These are phyloP conservation scores for Silurus aristotelis DNA, from an alignment of 2,797 vertebrate genomes.

Conservation along the genomic window DNA sequence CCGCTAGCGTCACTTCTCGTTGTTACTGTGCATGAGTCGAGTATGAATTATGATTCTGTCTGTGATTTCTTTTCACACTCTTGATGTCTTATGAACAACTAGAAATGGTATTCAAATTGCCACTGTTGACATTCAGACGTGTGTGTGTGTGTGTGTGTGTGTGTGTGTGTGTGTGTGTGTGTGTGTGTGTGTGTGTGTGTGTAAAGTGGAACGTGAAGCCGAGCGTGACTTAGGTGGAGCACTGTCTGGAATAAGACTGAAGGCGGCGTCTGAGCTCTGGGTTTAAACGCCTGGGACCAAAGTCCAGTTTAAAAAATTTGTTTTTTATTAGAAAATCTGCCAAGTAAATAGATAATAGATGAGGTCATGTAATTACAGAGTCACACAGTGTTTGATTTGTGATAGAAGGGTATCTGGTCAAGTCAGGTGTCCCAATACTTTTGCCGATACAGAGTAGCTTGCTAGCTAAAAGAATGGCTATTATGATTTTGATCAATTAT, in stretches of 20 bases:
- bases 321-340: too few species aligned
- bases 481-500: too few species aligned
- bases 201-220: not conserved
- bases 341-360: too few species aligned
- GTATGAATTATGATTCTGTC: not conserved
- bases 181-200: too few species aligned
- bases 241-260: not conserved
- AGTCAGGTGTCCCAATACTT: too few species aligned
- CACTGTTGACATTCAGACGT: not conserved
- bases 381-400: too few species aligned
- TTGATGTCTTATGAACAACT: not conserved
- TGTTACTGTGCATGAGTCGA: not conserved
- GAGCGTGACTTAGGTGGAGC: not conserved
- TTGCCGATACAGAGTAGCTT: too few species aligned
- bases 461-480: too few species aligned
- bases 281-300: not conserved
- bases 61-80: not conserved
- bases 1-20: not conserved
- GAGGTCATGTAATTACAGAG: too few species aligned
- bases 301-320: not conserved
- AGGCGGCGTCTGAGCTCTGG: not conserved
- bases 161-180: too few species aligned
- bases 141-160: too few species aligned
- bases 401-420: too few species aligned
- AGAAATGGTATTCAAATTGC: not conserved